phyloP scores from a whole-genome alignment of 2,113 vertebrate species.

The Colius striatus region DNA sequence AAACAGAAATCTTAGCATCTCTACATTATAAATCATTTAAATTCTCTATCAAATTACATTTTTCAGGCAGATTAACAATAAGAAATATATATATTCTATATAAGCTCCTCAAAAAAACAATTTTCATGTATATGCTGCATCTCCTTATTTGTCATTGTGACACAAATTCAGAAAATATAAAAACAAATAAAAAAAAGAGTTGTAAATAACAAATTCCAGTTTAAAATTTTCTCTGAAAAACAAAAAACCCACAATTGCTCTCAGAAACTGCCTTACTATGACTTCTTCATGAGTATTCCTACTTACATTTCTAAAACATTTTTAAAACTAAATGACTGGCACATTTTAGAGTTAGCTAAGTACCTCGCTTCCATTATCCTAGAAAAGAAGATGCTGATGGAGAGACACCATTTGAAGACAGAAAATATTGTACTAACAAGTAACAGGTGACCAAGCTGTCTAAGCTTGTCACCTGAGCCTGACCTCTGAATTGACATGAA shows the following conservation, averaged over 20 bases:
- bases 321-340: neutral
- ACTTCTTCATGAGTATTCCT: neutral
- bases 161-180: neutral
- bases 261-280: neutral
- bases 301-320: neutral
- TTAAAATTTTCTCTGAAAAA: neutral
- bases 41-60: neutral
- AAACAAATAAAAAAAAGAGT: too few species aligned
- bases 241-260: neutral
- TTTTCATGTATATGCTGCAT: neutral
- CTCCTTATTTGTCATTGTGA: neutral
- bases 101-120: neutral
- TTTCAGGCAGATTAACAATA: neutral
- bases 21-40: neutral
- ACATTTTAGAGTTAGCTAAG: neutral
- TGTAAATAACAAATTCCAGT: neutral
- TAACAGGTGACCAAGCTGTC: slow-evolving; percentile 23
- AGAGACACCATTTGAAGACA: neutral
- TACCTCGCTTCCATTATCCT: neutral
- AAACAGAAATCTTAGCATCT: neutral
- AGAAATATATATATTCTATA: neutral
- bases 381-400: neutral
- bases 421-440: neutral
- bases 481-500: neutral
- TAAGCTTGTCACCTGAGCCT: neutral